Conservation (phyloP, 30 jellyfish, hydroid and myxozoan genomes). For the Turritopsis dohrnii region DNA sequence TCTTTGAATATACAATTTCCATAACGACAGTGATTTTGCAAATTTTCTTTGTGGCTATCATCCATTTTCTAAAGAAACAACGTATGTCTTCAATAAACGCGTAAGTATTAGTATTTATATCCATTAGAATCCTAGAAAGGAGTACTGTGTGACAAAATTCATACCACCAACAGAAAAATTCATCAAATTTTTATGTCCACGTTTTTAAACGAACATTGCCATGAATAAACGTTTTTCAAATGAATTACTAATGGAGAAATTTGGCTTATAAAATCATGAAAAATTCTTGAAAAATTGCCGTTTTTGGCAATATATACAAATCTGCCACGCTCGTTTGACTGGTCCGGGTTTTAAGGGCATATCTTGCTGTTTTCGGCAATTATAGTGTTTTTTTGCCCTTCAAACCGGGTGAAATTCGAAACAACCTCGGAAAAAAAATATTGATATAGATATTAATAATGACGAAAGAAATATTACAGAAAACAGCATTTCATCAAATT, state of each 20-base stretch:
- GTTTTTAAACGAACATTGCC: too few species aligned
- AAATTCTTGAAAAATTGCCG: neutral
- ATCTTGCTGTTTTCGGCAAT: neutral
- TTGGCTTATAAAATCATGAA: neutral
- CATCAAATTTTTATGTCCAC: too few species aligned
- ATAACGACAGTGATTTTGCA: neutral
- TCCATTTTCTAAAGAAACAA: neutral
- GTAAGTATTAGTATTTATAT: neutral
- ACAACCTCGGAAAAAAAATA: too few species aligned
- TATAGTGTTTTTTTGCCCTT: neutral
- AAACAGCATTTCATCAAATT: too few species aligned
- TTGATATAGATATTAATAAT: too few species aligned
- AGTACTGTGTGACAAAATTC: neutral
- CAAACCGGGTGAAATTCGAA: neutral
- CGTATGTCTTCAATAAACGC: neutral
- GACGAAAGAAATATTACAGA: too few species aligned
- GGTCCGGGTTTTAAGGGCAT: neutral
- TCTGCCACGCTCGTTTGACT: neutral
- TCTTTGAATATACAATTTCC: slow-evolving; percentile 1
- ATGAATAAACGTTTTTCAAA: neutral
- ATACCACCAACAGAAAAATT: neutral
- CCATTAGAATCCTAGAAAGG: neutral
- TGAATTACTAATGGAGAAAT: neutral
- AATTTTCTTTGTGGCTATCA: neutral
- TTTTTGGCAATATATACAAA: neutral